Conservation (phyloP, 37 sponge, comb jelly and placozoan genomes). For the Mnemiopsis leidyi region DNA sequence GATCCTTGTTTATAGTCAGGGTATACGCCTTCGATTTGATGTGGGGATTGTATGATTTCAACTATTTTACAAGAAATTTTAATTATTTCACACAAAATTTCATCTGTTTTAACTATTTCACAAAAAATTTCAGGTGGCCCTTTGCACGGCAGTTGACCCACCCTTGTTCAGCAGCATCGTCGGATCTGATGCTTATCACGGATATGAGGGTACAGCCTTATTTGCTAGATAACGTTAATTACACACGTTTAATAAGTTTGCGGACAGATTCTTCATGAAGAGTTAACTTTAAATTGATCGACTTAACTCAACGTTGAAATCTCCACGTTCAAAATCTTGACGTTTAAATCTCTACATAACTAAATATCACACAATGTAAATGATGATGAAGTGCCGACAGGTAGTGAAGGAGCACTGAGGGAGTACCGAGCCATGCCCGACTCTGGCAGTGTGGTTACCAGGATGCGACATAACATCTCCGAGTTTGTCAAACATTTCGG, state of each 20-base stretch:
- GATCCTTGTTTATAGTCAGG: too few relatives aligned
- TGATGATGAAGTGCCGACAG: not conserved
- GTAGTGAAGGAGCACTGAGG: constrained; percentile 1
- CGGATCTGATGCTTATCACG: not conserved
- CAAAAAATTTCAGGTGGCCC: constrained; percentile 6
- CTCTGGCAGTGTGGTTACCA: not conserved
- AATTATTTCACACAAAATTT: too few relatives aligned
- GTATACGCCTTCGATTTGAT: too few relatives aligned
- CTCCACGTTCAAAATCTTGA: too few relatives aligned
- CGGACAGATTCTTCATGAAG: too few relatives aligned
- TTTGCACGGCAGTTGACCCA: not conserved
- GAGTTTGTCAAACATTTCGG: constrained; percentile 53
- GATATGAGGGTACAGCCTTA: constrained; percentile 38
- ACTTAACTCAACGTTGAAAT: too few relatives aligned
- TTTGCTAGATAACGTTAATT: too few relatives aligned
- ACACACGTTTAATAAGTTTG: not conserved
- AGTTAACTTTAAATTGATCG: too few relatives aligned
- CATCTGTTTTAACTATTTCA: not conserved
- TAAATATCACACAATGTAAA: too few relatives aligned
- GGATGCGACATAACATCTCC: constrained; percentile 49
- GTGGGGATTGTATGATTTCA: too few relatives aligned
- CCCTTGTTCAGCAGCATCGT: constrained; percentile 53
- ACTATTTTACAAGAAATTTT: too few relatives aligned
- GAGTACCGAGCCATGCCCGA: constrained; percentile 56
- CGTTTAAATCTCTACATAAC: too few relatives aligned